Percentiles rank a stretch among this genome's conserved stretches.
Conservation (phyloP, 2,888 invertebrate species). For the Pachycephus smyrnensis region DNA sequence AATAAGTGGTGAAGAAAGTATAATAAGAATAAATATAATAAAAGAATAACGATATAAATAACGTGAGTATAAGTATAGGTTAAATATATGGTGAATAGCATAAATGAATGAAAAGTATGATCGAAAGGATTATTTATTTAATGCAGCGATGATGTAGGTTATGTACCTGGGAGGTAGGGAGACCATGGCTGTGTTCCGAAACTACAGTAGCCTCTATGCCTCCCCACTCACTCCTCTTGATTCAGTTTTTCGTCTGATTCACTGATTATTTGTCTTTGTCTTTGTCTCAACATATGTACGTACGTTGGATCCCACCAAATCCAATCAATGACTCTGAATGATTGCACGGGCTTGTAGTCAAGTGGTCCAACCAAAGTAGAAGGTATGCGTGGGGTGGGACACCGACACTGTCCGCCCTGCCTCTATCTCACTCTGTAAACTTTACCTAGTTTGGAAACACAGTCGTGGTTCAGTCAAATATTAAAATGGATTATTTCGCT, state of each 20-base stretch:
- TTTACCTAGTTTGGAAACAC: conserved; percentile 68
- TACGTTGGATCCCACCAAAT: conserved; percentile 58
- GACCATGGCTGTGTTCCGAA: conserved; percentile 75
- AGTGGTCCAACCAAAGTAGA: conserved; percentile 53
- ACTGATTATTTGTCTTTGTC: conserved; percentile 34
- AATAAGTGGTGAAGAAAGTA: not conserved
- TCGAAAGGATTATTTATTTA: conserved; percentile 19
- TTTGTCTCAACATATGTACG: conserved; percentile 39
- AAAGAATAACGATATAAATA: not conserved
- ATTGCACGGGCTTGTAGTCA: conserved; percentile 54
- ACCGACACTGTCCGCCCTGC: conserved; percentile 50
- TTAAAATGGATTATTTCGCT: conserved; percentile 46
- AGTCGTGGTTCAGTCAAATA: conserved; percentile 63
- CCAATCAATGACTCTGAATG: conserved; percentile 58
- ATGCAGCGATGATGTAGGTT: conserved; percentile 62
- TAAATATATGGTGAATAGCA: not conserved
- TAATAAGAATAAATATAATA: not conserved
- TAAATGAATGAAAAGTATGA: conserved; percentile 32
- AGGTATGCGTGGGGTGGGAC: conserved; percentile 43
- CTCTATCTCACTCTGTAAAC: conserved; percentile 54
- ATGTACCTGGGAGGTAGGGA: conserved; percentile 75
- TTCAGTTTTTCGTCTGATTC: conserved; percentile 33
- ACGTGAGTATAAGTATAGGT: not conserved
- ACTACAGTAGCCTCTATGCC: conserved; percentile 69
- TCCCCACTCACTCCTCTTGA: conserved; percentile 58